Conservation (phyloP, 2,888 invertebrate genomes). For the Apeira syringaria region DNA sequence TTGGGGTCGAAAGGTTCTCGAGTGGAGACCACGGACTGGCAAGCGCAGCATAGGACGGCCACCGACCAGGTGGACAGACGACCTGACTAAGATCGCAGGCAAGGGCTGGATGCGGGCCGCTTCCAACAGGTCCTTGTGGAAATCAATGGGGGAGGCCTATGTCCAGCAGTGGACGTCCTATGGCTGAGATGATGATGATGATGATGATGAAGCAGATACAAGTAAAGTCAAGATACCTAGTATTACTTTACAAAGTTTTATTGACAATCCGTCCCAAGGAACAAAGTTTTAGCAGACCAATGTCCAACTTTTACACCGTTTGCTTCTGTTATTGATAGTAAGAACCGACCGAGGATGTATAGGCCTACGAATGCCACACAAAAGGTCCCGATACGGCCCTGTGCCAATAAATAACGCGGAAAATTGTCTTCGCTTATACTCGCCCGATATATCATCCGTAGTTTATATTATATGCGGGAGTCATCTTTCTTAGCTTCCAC, state of each 20-base stretch:
- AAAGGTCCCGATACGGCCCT: conserved; percentile 50
- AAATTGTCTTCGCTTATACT: conserved; percentile 58
- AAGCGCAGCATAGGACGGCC: no score
- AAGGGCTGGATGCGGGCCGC: no score
- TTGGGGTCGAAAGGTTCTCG: no score
- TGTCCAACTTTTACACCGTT: conserved; percentile 58
- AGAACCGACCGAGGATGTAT: conserved; percentile 45
- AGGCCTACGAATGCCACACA: conserved; percentile 56
- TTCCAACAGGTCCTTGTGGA: no score
- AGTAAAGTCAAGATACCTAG: no score
- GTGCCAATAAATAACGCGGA: conserved; percentile 63
- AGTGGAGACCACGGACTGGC: no score
- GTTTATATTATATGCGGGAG: conserved; percentile 55
- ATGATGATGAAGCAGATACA: no score
- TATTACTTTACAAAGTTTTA: conserved; percentile 72
- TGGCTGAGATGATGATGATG: no score
- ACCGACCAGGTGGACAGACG: no score
- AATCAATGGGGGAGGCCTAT: no score
- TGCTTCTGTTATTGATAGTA: conserved; percentile 68
- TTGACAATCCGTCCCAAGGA: conserved; percentile 63
- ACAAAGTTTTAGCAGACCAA: conserved; percentile 65
- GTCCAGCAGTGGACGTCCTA: no score
- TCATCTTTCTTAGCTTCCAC: conserved; percentile 56
- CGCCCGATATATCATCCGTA: conserved; percentile 56
- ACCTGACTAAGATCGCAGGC: no score